Base-by-base conservation (phyloP, 2,888 invertebrate species). In the Phrixothrix hirtus region DNA sequence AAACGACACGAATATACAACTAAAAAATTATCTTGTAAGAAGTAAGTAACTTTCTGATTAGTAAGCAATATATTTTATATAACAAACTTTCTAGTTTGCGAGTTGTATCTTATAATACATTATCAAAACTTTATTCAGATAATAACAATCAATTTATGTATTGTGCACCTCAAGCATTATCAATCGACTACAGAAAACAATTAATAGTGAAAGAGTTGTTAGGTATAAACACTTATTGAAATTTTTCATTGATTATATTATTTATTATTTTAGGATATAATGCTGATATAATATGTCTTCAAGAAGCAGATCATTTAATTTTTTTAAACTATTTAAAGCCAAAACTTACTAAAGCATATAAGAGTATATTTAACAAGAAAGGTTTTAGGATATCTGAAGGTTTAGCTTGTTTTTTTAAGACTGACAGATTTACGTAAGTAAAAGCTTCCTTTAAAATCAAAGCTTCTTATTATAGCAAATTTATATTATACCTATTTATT, bases 241-340 rank as follows among this genome's bases (percentile, higher is more conserved):
- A 11, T 31, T 12, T 21, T 21, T 5, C 7, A 5, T 21, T 21
- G 21, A 21, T 21, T n/a, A n/a, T n/a, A n/a, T n/a, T n/a, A n/a
- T n/a, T n/a, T n/a, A 7, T 13, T 31, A n/a, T 34, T 16, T 15
- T 34, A 86, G 93, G 92, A 15, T 97, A 95, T 71, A 89, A 95
- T 77, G 85, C 87, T 13, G 97, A 97, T 74, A 77, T 97, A 38
- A 78, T 95, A 44, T 95, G 95, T 65, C 78, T 97, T 12, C 97
- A 98, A 82, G 97, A 98, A 81, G 92, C 96, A 0, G 97, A 97
- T 72, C 70, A 70, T 6, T 88, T 86, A 75, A 78, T 93, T 37
- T 95, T 86, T 73, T 75, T 82, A 5, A 69, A 79, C 55, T 88
- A 88, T 67, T 78, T 95, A 14, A 65, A 71, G 25, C 83, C 85